Base-by-base conservation (phyloP, 2,888 invertebrate species). In the Coremacera marginata region DNA sequence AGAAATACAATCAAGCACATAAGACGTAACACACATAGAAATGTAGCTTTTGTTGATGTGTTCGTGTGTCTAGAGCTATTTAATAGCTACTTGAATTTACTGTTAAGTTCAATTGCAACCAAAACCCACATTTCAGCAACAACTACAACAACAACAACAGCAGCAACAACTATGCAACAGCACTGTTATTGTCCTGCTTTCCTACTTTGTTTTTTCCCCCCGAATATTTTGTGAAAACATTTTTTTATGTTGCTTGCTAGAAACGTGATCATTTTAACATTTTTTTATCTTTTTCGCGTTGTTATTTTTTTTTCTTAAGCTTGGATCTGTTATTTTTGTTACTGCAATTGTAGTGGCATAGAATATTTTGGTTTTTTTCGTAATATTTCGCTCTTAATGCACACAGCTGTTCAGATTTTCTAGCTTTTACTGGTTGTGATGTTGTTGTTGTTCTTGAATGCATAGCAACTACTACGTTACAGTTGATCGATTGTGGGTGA, bases 241-340 rank as follows among this genome's bases (percentile, higher is more conserved):
- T 72, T 55, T 37, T 49, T 44, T 34, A 25, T 55, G 19, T 52
- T 68, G 68, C 52, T 60, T 77, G 67, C 51, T 51, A 74, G 75
- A 81, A 87, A 87, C 88, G 87, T 87, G 87, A 87, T 87, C 87
- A 82, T 83, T 88, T 88, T 85, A 87, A 84, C 85, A 85, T 87
- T 86, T 87, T 84, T 81, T 82, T 84, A 82, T 78, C 84, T 84
- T 84, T 83, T 83, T 82, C 83, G 83, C 57, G 4, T 19, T 19
- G 16, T 57, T 25, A 9, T 19, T 60, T 8, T 14, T 22, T 27
- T 27, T 22, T 11, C 25, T 57, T 19, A 4, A 22, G 27, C 37
- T 63, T 76, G 31, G 65, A 19, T 52, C 55, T 78, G 70, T 37
- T 49, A 37, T 70, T 27, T 67, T 70, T 37, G 27, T 83, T 82